These are phyloP conservation scores for Procavia capensis DNA, from an alignment of 2,113 vertebrate species.

Conservation along the genomic window DNA sequence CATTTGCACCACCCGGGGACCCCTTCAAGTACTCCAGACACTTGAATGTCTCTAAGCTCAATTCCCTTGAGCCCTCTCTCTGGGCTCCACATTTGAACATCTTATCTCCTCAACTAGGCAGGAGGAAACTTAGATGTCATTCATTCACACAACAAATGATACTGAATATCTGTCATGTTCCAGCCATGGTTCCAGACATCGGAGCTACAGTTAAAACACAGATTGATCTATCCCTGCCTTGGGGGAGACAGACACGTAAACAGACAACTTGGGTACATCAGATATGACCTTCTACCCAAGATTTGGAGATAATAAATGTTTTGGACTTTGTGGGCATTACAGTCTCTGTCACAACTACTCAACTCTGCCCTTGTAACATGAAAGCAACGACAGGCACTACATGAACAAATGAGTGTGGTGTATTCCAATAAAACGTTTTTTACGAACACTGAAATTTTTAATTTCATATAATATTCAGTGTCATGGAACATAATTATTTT, in stretches of 20 bases:
- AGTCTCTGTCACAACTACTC: too few species aligned
- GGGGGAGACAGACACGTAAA: background rate
- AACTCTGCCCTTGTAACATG: too few species aligned
- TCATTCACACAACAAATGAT: background rate
- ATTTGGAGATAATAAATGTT: too few species aligned
- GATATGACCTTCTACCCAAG: background rate
- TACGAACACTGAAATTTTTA: too few species aligned
- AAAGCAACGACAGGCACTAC: too few species aligned
- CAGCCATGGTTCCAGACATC: background rate
- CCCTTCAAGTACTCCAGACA: too few species aligned
- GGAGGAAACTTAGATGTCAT: background rate
- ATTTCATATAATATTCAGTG: too few species aligned
- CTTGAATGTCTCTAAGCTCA: background rate
- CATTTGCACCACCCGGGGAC: too few species aligned
- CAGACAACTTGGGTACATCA: background rate
- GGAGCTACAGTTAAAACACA: background rate
- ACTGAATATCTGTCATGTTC: background rate
- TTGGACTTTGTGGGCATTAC: too few species aligned
- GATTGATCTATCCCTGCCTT: background rate
- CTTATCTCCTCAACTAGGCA: background rate
- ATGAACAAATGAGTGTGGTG: too few species aligned
- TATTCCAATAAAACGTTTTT: too few species aligned
- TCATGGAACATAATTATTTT: too few species aligned
- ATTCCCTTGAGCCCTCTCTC: background rate
- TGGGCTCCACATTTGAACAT: background rate